Base-by-base conservation (phyloP, 2,888 invertebrate genomes). In the Dasysyrphus albostriatus region DNA sequence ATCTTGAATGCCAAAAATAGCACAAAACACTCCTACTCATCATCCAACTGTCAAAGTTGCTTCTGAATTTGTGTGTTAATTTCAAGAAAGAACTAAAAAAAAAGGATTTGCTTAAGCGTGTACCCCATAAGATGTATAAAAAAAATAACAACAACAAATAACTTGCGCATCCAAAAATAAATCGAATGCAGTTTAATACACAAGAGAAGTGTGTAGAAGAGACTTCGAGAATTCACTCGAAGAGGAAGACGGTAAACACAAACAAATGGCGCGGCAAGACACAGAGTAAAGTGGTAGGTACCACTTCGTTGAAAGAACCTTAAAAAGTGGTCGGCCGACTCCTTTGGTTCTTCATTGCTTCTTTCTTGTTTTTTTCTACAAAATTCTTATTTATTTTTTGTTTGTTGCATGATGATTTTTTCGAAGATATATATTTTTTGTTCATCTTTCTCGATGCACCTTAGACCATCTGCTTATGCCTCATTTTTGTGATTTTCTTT, bases 241-340 rank as follows among this genome's bases (percentile, higher is more conserved):
- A 75, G 78, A 65, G 58, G 54, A 83, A 58, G 78, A 87, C 77
- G 81, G 77, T 74, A 76, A 37, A 84, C 58, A 84, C 75, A 78
- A 78, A 83, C 70, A 80, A 75, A 76, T 59, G 51, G 58, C 34
- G 63, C 69, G 69, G 69, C 69, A 69, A 69, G 51, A 69, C 54
- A 69, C 37, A 54, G 54, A 49, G 49, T 37, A 34, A 2, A 12
- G 39, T 37, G 65, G 59, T 74, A 75, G 65, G 59, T 74, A 75
- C 79, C 79, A 80, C 79, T 75, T 84, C 73, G 70, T 51, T 79
- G 58, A 80, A 70, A 70, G 73, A 82, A 74, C 73, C 51, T 67
- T 73, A 75, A 77, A 73, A 78, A 78, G 82, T 82, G 74, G 82
- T 82, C 85, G 82, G 85, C 78, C 74, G 82, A 82, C 81, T 85